These are phyloP conservation scores for Varanus komodoensis DNA, from an alignment of 2,113 vertebrate species.

Conservation along the genomic window DNA sequence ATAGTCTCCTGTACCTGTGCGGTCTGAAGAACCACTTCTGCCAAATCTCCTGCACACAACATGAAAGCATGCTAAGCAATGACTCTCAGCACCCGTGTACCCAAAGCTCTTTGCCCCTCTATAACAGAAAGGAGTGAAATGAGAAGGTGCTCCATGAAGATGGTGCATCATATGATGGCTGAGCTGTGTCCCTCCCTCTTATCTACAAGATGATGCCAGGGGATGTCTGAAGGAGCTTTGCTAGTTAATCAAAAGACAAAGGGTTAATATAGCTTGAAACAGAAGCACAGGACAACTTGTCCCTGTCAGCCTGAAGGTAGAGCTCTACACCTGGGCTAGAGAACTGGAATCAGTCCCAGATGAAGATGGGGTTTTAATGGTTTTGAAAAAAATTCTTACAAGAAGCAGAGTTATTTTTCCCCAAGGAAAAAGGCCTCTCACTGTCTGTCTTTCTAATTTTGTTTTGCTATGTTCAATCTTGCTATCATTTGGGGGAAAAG, in stretches of 20 bases:
- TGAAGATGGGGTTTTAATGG: background rate
- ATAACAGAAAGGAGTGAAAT: constrained; percentile 1
- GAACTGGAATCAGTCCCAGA: constrained; percentile 14
- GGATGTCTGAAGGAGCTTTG: background rate
- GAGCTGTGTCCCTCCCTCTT: background rate
- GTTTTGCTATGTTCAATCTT: background rate
- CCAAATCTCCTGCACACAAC: background rate
- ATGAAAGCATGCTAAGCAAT: background rate
- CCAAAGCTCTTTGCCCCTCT: background rate
- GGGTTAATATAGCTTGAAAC: background rate
- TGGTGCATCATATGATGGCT: background rate
- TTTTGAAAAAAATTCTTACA: background rate
- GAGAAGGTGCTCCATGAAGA: background rate
- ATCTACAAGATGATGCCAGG: background rate
- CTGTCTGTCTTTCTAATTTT: background rate
- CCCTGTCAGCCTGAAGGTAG: background rate
- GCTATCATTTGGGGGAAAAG: constrained; percentile 3
- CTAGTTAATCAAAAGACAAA: background rate
- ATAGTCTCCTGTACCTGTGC: background rate
- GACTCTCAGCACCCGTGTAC: background rate
- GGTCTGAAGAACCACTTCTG: background rate
- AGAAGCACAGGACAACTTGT: constrained; percentile 11
- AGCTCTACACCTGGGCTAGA: constrained; percentile 8
- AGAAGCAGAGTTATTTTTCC: constrained; percentile 43
- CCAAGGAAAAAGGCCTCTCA: background rate